Evolutionary conservation across 2,888 invertebrate species (phyloP), one percentile per base, ranked within the genome.

Genomic region (Ariolimax columbianus): DNA sequence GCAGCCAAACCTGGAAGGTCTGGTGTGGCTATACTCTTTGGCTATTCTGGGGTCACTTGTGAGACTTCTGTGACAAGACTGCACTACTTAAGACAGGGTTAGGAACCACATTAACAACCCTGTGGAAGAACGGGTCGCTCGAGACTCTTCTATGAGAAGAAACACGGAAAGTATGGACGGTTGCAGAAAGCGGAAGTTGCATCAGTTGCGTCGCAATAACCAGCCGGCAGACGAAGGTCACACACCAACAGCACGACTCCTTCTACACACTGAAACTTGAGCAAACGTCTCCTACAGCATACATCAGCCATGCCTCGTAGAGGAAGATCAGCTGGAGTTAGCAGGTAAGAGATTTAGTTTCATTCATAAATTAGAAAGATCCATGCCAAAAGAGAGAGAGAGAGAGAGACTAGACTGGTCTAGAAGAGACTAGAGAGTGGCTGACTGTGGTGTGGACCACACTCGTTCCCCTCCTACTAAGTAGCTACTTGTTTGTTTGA

Each of bases 301-400:
- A 38, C 14, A 38, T 38, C 70, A 63, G 23, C n/a, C 26, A 86
- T 86, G 86, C 86, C 86, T 11, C 66, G 86, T 17, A 47, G 86
- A 83, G 83, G 83, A 73, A 66, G 86, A 86, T 84, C 86, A 66
- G 75, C 63, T n/a, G 83, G 83, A 59, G 38, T 80, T n/a, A 55
- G 70, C 63, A 86, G 86, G 86, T 86, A 82, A 33, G 3, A 55
- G n/a, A n/a, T n/a, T n/a, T n/a, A n/a, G n/a, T n/a, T n/a, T n/a
- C n/a, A n/a, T n/a, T n/a, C n/a, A n/a, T n/a, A n/a, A n/a, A n/a
- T n/a, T n/a, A n/a, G n/a, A n/a, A n/a, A n/a, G n/a, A n/a, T n/a
- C n/a, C n/a, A n/a, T n/a, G n/a, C n/a, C n/a, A n/a, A n/a, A n/a
- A n/a, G n/a, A n/a, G n/a, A n/a, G n/a, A n/a, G n/a, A n/a, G n/a